Evolutionary conservation across 2,888 invertebrate species (phyloP), one percentile per base, ranked within the genome.

Genomic region (Campopleginae sp.): DNA sequence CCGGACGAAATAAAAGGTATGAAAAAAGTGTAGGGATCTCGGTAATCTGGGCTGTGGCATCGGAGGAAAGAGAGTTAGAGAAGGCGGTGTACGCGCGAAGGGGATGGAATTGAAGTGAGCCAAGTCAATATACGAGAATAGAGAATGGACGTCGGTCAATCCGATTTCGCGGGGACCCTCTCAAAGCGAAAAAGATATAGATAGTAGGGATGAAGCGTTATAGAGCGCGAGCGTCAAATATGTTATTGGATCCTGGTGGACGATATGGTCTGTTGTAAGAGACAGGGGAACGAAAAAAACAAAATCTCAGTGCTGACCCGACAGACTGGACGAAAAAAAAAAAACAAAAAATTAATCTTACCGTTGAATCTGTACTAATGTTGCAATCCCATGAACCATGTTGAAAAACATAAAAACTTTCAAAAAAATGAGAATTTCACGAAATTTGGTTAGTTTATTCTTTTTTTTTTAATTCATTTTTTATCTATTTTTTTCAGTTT

Each of bases 151-250:
- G 84, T 82, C 88, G 92, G 92, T 93, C 93, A 92, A 93, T 93
- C 93, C 91, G 93, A 92, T 93, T 93, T 92, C 89, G 89, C 89
- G 89, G 88, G 88, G 88, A 90, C 89, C 90, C 90, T 90, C 88
- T 80, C 71, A 68, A 44, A 44, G 46, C 27, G 44, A 42, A 44
- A 46, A 14, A 44, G 46, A 68, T 44, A 66, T 12, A 44, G n/a
- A 12, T 44, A 46, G 70, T 8, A 23, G n/a, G 8, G 19, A 48
- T n/a, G 65, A 68, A n/a, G 38, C 44, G 58, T 51, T 54, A 54
- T n/a, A 38, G 63, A 12, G 61, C 74, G 6, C 84, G 87, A 86
- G 88, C 90, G 89, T 91, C 92, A 91, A 92, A 92, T 92, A 92
- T 92, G 92, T 92, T 92, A 92, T 91, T 89, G 90, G 90, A 92